phyloP scores from a whole-genome alignment of 2,797 vertebrate species.

The Galagoides demidoff region DNA sequence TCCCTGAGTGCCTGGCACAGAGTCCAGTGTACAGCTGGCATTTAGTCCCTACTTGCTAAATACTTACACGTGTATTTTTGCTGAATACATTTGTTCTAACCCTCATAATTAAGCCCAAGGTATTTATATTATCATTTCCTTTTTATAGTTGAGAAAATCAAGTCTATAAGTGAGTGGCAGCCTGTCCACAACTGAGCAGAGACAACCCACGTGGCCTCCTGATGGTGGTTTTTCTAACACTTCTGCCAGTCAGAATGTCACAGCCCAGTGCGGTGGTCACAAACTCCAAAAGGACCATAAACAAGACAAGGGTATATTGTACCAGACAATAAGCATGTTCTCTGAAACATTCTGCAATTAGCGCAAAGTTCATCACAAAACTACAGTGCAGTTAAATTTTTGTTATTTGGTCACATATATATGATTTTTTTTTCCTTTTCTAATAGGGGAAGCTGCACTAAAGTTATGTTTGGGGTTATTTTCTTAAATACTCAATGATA shows the following conservation, averaged over 20 bases:
- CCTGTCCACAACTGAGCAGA: neutral
- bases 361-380: neutral
- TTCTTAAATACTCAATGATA: neutral
- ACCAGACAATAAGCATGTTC: neutral
- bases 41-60: neutral
- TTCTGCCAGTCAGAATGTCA: neutral
- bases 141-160: neutral
- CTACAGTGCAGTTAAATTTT: neutral
- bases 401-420: neutral
- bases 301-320: neutral
- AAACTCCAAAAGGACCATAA: neutral
- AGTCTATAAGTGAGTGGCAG: neutral
- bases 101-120: neutral
- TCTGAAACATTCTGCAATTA: neutral
- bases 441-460: neutral
- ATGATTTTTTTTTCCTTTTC: neutral
- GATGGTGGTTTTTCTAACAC: accelerated
- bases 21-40: accelerated
- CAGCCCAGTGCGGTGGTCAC: no score
- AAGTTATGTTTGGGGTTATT: neutral
- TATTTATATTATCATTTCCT: neutral
- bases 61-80: neutral
- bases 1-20: neutral
- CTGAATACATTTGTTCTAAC: neutral
- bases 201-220: accelerated